Conservation (phyloP, 2,888 invertebrate genomes). For the Busseola fusca region DNA sequence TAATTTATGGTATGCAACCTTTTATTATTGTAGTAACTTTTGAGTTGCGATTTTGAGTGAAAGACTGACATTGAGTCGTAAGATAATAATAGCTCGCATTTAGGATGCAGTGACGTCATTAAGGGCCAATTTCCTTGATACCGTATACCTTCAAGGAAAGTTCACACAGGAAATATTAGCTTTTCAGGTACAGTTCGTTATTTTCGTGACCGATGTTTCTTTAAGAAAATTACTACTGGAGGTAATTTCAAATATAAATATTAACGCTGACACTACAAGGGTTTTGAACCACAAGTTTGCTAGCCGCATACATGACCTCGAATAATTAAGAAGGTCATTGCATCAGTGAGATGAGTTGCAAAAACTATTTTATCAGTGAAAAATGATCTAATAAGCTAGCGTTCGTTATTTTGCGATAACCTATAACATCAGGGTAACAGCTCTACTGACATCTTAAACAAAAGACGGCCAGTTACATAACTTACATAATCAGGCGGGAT, state of each 20-base stretch:
- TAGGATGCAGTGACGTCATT: neutral
- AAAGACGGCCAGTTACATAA: neutral
- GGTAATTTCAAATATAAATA: neutral
- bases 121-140: neutral
- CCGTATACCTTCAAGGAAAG: too few relatives aligned
- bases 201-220: neutral
- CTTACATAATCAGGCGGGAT: too few relatives aligned
- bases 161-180: neutral
- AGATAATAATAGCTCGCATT: neutral
- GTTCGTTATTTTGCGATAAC: neutral
- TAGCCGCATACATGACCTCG: neutral
- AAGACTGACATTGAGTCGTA: neutral
- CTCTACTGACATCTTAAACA: neutral
- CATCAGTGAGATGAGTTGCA: constrained; percentile 1
- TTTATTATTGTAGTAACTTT: neutral
- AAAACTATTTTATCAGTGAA: neutral
- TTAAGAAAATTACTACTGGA: neutral
- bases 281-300: neutral
- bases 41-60: neutral
- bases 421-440: neutral
- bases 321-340: constrained; percentile 10
- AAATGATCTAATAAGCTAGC: neutral
- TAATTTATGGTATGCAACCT: constrained; percentile 3
- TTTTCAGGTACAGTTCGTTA: neutral
- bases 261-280: constrained; percentile 1